phyloP scores from a whole-genome alignment of 1,140 invertebrate genomes.

The Lordiphosa mommai region DNA sequence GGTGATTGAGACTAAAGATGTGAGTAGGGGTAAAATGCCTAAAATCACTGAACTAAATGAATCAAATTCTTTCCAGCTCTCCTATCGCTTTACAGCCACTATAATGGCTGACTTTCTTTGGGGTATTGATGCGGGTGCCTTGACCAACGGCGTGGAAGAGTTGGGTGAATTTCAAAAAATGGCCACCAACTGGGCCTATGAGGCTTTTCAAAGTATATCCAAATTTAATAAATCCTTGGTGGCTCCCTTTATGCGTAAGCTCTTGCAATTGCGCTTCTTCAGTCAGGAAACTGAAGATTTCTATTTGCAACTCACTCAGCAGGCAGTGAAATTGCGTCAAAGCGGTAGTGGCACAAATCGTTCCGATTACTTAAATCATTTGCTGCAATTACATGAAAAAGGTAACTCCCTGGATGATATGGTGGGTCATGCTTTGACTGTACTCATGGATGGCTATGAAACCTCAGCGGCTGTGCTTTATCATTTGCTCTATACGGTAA shows the following conservation, averaged over 20 bases:
- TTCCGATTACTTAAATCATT: slow-evolving; percentile 69
- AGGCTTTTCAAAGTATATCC: slow-evolving; percentile 28
- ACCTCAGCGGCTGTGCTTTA: slow-evolving; percentile 75
- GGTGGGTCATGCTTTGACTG: slow-evolving; percentile 80
- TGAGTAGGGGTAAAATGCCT: too few relatives aligned
- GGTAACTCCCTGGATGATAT: slow-evolving; percentile 82
- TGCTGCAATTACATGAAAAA: slow-evolving; percentile 72
- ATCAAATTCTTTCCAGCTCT: slow-evolving; percentile 21
- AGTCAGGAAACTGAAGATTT: slow-evolving; percentile 44
- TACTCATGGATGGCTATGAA: slow-evolving; percentile 83
- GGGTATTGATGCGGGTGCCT: slow-evolving; percentile 75
- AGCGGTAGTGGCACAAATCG: slow-evolving; percentile 35
- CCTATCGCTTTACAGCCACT: slow-evolving; percentile 79
- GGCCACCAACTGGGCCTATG: slow-evolving; percentile 25
- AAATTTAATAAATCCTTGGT: slow-evolving; percentile 39
- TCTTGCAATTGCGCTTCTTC: slow-evolving; percentile 43
- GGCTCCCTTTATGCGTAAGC: slow-evolving; percentile 33
- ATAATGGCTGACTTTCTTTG: slow-evolving; percentile 80
- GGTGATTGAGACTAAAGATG: slow-evolving; percentile 58
- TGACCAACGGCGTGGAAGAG: slow-evolving; percentile 39
- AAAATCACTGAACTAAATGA: background rate
- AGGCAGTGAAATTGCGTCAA: slow-evolving; percentile 61
- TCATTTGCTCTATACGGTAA: slow-evolving; percentile 61
- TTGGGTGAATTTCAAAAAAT: slow-evolving; percentile 39
- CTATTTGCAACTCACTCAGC: slow-evolving; percentile 53